A percentile compares a stretch with the other conserved stretches of the same genome.
Evolutionary conservation across 2,888 invertebrate genomes (phyloP).

Genomic region (Synanthedon formicaeformis): DNA sequence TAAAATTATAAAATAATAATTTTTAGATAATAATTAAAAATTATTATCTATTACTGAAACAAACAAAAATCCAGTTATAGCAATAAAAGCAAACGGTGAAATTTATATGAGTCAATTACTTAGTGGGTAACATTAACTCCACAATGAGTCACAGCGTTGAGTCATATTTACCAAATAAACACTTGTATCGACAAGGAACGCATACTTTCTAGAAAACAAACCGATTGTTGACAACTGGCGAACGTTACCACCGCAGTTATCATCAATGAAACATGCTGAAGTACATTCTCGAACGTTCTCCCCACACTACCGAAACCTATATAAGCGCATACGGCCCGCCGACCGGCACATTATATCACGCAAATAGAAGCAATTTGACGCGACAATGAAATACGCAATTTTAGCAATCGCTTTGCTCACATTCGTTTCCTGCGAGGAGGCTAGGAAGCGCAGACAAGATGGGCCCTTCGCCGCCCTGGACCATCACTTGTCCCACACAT

Average conservation of each 20-base stretch:
- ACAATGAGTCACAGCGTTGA: conserved; percentile 2
- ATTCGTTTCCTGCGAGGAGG: conserved; percentile 26
- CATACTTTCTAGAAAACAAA: conserved; percentile 5
- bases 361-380: conserved; percentile 10
- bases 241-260: conserved; percentile 35
- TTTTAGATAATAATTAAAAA: no score
- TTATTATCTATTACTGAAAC: no score
- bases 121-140: neutral
- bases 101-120: neutral
- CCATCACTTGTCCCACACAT: conserved; percentile 42
- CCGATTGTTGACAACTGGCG: conserved; percentile 45
- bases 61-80: neutral
- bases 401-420: conserved; percentile 30
- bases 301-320: conserved; percentile 45
- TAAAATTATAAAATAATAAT: no score
- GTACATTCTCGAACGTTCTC: conserved; percentile 55
- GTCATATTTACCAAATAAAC: neutral
- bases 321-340: conserved; percentile 28
- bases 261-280: conserved; percentile 40
- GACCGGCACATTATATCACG: conserved; percentile 28
- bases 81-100: neutral
- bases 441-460: conserved; percentile 27
- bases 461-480: conserved; percentile 51
- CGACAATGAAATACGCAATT: conserved; percentile 37
- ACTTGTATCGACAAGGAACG: neutral